Evolutionary conservation across 1,140 invertebrate genomes (phyloP).

Genomic region (Cotesia chilonis): DNA sequence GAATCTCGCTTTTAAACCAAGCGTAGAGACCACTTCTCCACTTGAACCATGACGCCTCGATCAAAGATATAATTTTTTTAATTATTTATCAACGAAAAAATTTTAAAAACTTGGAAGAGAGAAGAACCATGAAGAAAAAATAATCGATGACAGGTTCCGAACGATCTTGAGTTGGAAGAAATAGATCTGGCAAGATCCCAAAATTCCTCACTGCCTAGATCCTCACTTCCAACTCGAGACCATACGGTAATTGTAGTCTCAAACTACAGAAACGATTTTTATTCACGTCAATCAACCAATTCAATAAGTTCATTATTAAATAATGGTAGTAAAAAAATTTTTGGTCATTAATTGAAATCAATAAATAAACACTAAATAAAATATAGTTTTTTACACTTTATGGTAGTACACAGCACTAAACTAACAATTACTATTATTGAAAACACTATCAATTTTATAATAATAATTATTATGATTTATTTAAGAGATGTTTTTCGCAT

Average conservation of each 20-base stretch:
- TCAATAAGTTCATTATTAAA: background rate
- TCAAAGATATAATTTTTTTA: background rate
- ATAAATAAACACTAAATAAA: background rate
- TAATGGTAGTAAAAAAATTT: background rate
- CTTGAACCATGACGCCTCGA: constrained; percentile 65
- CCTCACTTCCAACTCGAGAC: constrained; percentile 75
- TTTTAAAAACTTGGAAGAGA: background rate
- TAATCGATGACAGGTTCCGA: constrained; percentile 40
- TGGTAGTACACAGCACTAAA: constrained; percentile 1
- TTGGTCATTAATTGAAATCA: background rate
- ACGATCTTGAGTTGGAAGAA: constrained; percentile 76
- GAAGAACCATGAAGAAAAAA: constrained; percentile 26
- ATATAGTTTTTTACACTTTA: constrained; percentile 1
- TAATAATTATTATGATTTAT: background rate
- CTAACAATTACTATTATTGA: background rate
- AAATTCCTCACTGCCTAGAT: constrained; percentile 69
- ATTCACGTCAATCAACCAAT: background rate
- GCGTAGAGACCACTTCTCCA: constrained; percentile 80
- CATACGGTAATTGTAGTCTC: constrained; percentile 41
- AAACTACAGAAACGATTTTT: constrained; percentile 28
- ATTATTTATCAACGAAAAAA: constrained; percentile 2
- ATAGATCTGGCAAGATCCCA: constrained; percentile 75
- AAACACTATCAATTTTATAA: constrained; percentile 1
- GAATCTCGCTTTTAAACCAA: constrained; percentile 76
- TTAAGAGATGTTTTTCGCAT: background rate